Evolutionary conservation across 2,113 vertebrate genomes (phyloP).

Genomic region (Notarius quadriscutis): DNA sequence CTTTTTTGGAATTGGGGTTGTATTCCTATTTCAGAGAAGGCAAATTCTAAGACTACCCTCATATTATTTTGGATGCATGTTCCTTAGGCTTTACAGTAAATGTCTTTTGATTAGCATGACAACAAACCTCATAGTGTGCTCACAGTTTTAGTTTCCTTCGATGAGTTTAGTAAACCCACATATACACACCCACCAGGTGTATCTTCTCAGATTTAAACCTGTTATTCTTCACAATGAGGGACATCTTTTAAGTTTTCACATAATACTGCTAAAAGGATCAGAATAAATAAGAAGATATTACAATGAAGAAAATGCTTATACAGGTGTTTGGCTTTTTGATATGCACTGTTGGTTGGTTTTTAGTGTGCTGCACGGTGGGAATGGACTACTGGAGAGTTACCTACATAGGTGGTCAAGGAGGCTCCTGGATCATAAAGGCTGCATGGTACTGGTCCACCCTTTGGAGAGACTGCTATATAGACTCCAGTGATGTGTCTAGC

Average conservation of each 20-base stretch:
- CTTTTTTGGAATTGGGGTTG: no score
- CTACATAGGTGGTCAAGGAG: constrained; percentile 83
- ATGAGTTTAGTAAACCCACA: constrained; percentile 46
- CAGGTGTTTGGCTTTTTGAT: constrained; percentile 85
- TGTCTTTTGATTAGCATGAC: constrained; percentile 18
- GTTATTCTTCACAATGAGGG: neutral
- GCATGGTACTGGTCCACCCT: constrained; percentile 92
- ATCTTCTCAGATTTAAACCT: constrained; percentile 30
- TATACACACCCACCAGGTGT: constrained; percentile 14
- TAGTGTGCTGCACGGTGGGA: constrained; percentile 85
- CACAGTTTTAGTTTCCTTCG: neutral
- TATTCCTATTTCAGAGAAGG: constrained; percentile 11
- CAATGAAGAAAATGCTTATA: constrained; percentile 67
- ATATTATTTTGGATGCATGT: constrained; percentile 46
- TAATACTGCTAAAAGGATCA: neutral
- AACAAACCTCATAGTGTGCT: constrained; percentile 48
- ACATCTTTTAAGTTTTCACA: neutral
- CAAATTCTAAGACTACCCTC: neutral
- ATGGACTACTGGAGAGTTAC: constrained; percentile 89
- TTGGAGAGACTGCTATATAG: constrained; percentile 89
- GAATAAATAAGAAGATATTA: neutral
- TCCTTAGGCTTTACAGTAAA: constrained; percentile 67
- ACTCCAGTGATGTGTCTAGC: constrained; percentile 85
- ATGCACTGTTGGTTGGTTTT: constrained; percentile 83
- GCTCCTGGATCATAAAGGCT: constrained; percentile 83